phyloP scores from a whole-genome alignment of 2,888 invertebrate species.

The Cheiracanthium punctorium region DNA sequence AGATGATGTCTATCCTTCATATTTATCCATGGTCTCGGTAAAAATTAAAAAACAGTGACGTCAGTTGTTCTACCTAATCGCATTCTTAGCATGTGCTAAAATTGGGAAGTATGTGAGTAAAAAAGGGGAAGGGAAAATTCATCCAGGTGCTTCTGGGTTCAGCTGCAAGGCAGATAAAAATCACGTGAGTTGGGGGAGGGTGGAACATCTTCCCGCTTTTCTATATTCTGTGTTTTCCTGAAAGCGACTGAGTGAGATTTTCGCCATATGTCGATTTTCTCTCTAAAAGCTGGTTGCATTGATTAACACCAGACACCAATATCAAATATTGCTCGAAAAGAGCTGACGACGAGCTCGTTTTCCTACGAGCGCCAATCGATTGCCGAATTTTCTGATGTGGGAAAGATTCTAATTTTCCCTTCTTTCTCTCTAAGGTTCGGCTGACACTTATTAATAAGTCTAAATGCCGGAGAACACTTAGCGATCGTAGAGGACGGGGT shows the following conservation, averaged over 20 bases:
- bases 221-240: too few species aligned
- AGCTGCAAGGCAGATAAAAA: too few species aligned
- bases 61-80: too few species aligned
- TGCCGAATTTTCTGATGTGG: not conserved
- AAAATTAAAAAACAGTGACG: too few species aligned
- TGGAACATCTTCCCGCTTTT: too few species aligned
- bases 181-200: too few species aligned
- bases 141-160: too few species aligned
- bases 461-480: constrained; percentile 1
- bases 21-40: too few species aligned
- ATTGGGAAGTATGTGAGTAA: too few species aligned
- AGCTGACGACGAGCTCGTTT: not conserved
- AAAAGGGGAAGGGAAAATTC: too few species aligned
- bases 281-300: not conserved
- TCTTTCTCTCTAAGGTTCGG: not conserved
- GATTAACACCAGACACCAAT: not conserved
- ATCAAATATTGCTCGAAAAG: not conserved
- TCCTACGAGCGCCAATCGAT: not conserved
- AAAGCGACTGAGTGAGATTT: not conserved
- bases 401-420: constrained; percentile 5
- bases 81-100: too few species aligned
- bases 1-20: too few species aligned
- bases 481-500: not conserved
- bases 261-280: not conserved
- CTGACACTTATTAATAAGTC: constrained; percentile 6